A percentile compares a stretch with the other conserved stretches of the same genome.
phyloP scores from a whole-genome alignment of 2,113 vertebrate species.

The Australoheros scitulus region DNA sequence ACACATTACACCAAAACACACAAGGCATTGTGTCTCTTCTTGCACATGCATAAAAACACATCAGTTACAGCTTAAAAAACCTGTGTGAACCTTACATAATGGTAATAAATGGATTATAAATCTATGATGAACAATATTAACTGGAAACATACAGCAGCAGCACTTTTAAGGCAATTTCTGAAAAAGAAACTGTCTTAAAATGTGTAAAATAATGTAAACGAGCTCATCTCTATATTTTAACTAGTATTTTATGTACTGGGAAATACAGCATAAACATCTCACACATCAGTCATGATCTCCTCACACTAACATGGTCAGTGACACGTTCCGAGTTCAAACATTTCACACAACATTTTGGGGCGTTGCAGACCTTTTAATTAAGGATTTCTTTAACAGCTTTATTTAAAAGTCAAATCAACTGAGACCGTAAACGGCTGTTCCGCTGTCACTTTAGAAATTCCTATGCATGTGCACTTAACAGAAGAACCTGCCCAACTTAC shows the following conservation, averaged over 20 bases:
- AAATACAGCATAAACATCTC: neutral
- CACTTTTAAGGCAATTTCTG: neutral
- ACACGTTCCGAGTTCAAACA: conserved; percentile 1
- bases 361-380: neutral
- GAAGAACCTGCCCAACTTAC: conserved; percentile 17
- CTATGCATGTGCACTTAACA: neutral
- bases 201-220: conserved; percentile 6
- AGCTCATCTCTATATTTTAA: neutral
- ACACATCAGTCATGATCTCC: neutral
- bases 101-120: neutral
- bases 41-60: neutral
- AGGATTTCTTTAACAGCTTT: neutral
- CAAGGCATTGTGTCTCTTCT: neutral
- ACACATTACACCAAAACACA: conserved; percentile 12
- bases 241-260: neutral
- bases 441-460: neutral
- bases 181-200: neutral
- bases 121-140: neutral
- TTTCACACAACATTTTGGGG: neutral
- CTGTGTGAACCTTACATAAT: neutral
- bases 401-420: neutral
- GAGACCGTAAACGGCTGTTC: neutral
- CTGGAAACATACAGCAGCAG: neutral
- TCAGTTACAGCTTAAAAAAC: neutral
- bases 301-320: neutral